These are phyloP conservation scores for Sclerurus mexicanus DNA, from an alignment of 2,113 vertebrate genomes.

Conservation along the genomic window DNA sequence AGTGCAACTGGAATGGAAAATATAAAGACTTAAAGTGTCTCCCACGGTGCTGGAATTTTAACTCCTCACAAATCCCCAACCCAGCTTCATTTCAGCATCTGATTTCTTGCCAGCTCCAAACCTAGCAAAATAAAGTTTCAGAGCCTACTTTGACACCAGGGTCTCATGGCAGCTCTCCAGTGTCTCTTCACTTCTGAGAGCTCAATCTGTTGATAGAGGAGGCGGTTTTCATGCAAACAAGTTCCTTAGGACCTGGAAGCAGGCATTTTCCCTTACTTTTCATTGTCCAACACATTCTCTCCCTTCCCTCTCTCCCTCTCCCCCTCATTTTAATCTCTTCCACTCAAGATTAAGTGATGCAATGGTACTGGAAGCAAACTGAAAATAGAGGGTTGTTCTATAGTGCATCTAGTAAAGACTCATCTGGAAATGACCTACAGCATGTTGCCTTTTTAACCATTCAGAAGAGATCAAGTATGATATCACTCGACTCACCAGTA, in stretches of 20 bases:
- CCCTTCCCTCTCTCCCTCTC: rapidly evolving
- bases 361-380: background rate
- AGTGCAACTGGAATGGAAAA: background rate
- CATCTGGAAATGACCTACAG: background rate
- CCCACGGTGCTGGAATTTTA: background rate
- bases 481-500: background rate
- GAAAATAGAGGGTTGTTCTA: background rate
- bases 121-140: background rate
- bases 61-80: background rate
- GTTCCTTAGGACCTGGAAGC: background rate
- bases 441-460: background rate
- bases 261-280: background rate
- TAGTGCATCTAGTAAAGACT: background rate
- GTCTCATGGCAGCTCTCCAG: background rate
- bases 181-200: background rate
- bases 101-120: background rate
- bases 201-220: background rate
- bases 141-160: background rate
- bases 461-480: background rate
- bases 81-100: background rate
- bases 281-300: background rate
- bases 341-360: background rate
- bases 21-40: background rate
- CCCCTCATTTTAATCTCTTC: background rate
- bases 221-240: background rate